Evolutionary conservation across 2,113 vertebrate genomes (phyloP).

Genomic region (Cephalopholis sonnerati): DNA sequence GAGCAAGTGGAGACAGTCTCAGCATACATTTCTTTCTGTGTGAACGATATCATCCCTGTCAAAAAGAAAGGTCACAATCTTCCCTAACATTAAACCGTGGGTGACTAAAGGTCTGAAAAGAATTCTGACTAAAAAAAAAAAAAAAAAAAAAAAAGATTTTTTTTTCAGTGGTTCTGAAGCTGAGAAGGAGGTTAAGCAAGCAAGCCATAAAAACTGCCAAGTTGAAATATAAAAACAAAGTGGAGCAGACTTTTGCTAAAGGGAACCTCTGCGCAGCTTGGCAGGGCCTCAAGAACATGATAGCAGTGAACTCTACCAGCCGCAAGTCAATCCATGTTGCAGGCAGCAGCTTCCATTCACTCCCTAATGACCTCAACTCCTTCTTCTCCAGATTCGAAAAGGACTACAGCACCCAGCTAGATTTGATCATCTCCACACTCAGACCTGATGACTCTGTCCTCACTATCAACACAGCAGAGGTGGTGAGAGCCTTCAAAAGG

Average conservation of each 20-base stretch:
- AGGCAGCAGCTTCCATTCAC: too few species aligned
- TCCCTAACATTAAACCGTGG: background rate
- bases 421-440: too few species aligned
- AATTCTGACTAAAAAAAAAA: background rate
- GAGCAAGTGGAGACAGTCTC: background rate
- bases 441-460: too few species aligned
- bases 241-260: background rate
- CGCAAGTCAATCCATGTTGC: background rate
- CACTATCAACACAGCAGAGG: too few species aligned
- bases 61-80: background rate
- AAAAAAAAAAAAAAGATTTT: background rate
- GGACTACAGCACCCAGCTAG: too few species aligned
- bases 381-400: too few species aligned
- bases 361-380: too few species aligned
- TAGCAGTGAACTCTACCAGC: background rate
- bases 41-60: constrained; percentile 1
- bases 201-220: background rate
- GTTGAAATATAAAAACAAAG: constrained; percentile 5
- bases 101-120: constrained; percentile 9
- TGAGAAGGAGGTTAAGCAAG: background rate
- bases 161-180: too few species aligned
- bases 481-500: too few species aligned
- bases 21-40: constrained; percentile 4
- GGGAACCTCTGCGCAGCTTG: background rate
- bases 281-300: background rate